These are phyloP conservation scores for Diacarnus erythraeanus DNA, from an alignment of 37 sponge, comb jelly and placozoan species.

Conservation along the genomic window DNA sequence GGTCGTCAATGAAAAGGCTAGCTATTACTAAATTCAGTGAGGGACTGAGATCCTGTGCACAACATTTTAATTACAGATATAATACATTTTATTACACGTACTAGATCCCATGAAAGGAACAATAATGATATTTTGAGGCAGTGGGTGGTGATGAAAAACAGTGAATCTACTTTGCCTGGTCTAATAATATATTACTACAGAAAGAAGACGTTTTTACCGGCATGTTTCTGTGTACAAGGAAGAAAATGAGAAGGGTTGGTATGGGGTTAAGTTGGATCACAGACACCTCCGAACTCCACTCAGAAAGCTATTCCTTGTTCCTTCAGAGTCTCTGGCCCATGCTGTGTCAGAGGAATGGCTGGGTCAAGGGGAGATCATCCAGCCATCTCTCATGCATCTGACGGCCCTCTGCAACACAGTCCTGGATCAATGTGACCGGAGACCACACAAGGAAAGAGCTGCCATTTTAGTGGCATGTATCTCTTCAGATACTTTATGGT, in stretches of 20 bases:
- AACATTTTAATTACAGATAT: background rate
- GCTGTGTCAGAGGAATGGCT: slow-evolving; percentile 83
- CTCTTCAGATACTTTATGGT: slow-evolving; percentile 73
- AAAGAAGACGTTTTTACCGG: slow-evolving; percentile 72
- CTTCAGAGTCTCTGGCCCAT: slow-evolving; percentile 67
- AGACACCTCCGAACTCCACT: slow-evolving; percentile 68
- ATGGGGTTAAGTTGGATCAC: slow-evolving; percentile 58
- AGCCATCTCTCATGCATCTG: slow-evolving; percentile 77
- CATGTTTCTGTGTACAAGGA: slow-evolving; percentile 38
- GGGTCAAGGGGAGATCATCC: slow-evolving; percentile 42
- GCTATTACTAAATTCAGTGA: too few relatives aligned
- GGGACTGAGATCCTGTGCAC: too few relatives aligned
- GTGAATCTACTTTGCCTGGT: too few relatives aligned
- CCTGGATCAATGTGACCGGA: slow-evolving; percentile 44
- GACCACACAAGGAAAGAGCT: background rate
- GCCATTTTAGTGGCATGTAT: slow-evolving; percentile 12
- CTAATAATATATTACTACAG: slow-evolving; percentile 37
- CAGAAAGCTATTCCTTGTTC: slow-evolving; percentile 48
- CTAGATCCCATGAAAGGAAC: too few relatives aligned
- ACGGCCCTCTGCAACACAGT: slow-evolving; percentile 80
- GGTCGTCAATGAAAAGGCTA: too few relatives aligned
- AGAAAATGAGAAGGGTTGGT: slow-evolving; percentile 34
- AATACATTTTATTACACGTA: background rate
- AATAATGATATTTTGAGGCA: background rate
- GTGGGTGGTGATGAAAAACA: too few relatives aligned